Evolutionary conservation across 2,888 invertebrate genomes (phyloP).

Genomic region (Ochlodes sylvanus): DNA sequence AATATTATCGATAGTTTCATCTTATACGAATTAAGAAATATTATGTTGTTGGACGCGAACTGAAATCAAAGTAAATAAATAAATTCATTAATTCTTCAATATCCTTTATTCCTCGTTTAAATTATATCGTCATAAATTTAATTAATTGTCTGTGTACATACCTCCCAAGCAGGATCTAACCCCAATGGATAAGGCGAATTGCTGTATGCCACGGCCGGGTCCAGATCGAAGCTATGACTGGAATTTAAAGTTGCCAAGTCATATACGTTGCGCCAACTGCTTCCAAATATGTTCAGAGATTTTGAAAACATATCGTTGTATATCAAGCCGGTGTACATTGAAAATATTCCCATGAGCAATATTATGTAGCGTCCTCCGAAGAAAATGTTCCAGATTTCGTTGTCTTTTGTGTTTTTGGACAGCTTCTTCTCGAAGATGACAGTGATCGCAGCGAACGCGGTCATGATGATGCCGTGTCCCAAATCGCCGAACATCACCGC

Average conservation of each 20-base stretch:
- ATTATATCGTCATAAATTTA: too few species aligned
- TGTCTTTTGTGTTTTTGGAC: slow-evolving; percentile 75
- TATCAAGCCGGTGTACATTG: slow-evolving; percentile 90
- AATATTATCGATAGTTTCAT: slow-evolving; percentile 91
- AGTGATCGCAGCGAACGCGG: slow-evolving; percentile 86
- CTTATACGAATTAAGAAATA: slow-evolving; percentile 90
- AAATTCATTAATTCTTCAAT: not conserved
- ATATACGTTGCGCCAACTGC: slow-evolving; percentile 84
- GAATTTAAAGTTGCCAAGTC: slow-evolving; percentile 59
- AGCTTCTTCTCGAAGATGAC: slow-evolving; percentile 87
- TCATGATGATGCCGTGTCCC: slow-evolving; percentile 89
- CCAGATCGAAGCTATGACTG: slow-evolving; percentile 67
- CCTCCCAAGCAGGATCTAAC: slow-evolving; percentile 90
- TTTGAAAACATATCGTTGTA: slow-evolving; percentile 91
- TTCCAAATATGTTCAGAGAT: slow-evolving; percentile 88
- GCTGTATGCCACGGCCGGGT: slow-evolving; percentile 73
- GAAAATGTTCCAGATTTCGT: slow-evolving; percentile 90
- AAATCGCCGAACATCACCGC: slow-evolving; percentile 92
- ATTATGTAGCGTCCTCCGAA: slow-evolving; percentile 90
- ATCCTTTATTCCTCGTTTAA: too few species aligned
- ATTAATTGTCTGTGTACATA: too few species aligned
- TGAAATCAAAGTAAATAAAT: slow-evolving; percentile 56
- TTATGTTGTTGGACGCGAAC: slow-evolving; percentile 87
- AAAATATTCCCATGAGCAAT: slow-evolving; percentile 89
- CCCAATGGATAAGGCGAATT: slow-evolving; percentile 88